Evolutionary conservation across 2,888 invertebrate genomes (phyloP), one percentile per base, ranked within the genome.

Genomic region (Asteroscopus sphinx): DNA sequence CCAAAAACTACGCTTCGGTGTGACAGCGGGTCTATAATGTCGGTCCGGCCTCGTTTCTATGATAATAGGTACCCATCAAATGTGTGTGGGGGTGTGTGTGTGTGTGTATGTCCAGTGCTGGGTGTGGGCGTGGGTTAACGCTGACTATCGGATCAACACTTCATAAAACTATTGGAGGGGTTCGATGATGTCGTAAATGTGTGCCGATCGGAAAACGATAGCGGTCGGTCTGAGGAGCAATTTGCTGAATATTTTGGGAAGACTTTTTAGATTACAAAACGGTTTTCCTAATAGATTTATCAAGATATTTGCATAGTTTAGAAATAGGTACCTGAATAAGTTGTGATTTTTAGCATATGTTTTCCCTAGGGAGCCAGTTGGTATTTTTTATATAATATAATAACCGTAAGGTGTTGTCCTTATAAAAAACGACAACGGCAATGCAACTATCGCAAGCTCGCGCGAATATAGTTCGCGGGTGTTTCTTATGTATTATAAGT

Each of bases 11-110:
- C 6, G 3, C 15, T 45, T 37, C 30, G 0, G 47, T 54, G 54
- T 58, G 40, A 46, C 5, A 17, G 21, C 12, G 17, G 32, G 35
- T 12, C 46, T 15, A 7, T 36, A 13, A 44, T 15, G 49, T 11
- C 40, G 16, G 32, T 15, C 46, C 25, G 30, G 36, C 35, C 40
- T 44, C 56, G 57, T 73, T 71, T 52, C 71, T 53, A 73, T 73
- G 60, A 40, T 71, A 73, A 73, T 73, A 16, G 25, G 12, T n/a
- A 39, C 13, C 37, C 25, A 28, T 53, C 15, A 68, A 63, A 73
- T 49, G 39, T 63, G 35, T 52, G n/a, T n/a, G n/a, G n/a, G n/a
- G n/a, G n/a, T n/a, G n/a, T n/a, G n/a, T n/a, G n/a, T n/a, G n/a
- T 49, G 39, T 63, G 35, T 52, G 58, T 56, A 41, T 32, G 15